Conservation (phyloP, 2,113 vertebrate genomes). For the Ploceus nigricollis region DNA sequence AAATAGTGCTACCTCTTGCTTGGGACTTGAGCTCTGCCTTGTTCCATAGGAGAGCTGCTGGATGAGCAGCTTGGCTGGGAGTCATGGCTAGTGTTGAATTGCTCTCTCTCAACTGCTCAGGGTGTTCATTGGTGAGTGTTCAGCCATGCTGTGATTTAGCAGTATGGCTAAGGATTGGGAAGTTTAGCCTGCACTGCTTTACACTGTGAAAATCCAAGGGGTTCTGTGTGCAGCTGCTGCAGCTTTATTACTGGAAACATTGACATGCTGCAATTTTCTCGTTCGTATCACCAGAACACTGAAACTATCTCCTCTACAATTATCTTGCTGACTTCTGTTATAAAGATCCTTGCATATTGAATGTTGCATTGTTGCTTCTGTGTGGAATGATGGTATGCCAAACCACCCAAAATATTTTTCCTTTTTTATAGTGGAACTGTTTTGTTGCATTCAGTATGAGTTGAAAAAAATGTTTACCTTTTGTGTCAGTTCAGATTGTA, state of each 20-base stretch:
- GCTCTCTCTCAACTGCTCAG: background rate
- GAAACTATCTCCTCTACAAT: background rate
- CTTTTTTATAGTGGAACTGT: background rate
- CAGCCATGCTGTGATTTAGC: background rate
- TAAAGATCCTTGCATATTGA: background rate
- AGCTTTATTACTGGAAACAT: background rate
- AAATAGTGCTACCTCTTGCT: background rate
- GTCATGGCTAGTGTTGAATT: background rate
- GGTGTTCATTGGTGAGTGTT: background rate
- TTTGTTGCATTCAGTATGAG: background rate
- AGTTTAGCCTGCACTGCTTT: background rate
- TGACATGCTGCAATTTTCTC: slow-evolving; percentile 28
- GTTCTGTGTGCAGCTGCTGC: background rate
- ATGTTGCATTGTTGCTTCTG: background rate
- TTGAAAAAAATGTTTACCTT: background rate
- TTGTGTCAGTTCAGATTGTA: background rate
- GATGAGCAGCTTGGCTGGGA: background rate
- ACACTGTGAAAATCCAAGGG: background rate
- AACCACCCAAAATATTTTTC: background rate
- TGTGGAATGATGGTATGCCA: background rate
- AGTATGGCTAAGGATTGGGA: background rate
- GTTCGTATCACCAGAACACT: background rate
- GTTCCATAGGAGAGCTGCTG: background rate
- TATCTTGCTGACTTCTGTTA: background rate
- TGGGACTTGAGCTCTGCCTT: background rate